Evolutionary conservation across 2,113 vertebrate genomes (phyloP).

Genomic region (Oncorhynchus tshawytscha): DNA sequence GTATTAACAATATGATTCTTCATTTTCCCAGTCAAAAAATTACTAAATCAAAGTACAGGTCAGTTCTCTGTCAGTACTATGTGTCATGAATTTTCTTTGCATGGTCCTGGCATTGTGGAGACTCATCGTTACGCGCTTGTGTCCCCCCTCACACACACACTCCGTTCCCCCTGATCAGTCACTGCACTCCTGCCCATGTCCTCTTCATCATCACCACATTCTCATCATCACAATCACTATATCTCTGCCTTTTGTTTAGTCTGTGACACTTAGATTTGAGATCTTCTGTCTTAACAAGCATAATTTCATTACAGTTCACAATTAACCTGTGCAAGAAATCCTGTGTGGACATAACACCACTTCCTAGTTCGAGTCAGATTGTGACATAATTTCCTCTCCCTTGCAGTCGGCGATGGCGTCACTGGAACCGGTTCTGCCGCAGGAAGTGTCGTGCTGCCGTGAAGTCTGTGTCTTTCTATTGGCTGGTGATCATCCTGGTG

Average conservation of each 20-base stretch:
- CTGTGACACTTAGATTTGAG: no score
- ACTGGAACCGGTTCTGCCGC: constrained; percentile 94
- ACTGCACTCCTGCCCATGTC: not conserved
- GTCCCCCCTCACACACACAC: not conserved
- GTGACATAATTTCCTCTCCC: constrained; percentile 15
- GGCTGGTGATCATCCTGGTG: constrained; percentile 97
- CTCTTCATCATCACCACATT: not conserved
- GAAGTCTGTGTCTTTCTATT: constrained; percentile 96
- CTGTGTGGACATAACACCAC: not conserved
- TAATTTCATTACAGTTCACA: no score
- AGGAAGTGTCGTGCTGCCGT: constrained; percentile 92
- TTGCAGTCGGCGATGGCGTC: constrained; percentile 91
- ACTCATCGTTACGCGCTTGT: no score
- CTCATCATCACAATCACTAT: not conserved
- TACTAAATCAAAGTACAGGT: constrained; percentile 98
- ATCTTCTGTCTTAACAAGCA: no score
- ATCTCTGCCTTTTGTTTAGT: not conserved
- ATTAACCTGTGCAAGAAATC: no score
- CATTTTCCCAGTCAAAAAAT: constrained; percentile 88
- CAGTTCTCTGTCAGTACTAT: constrained; percentile 63
- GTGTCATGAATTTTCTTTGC: no score
- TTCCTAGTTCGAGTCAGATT: not conserved
- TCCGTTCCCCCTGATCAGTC: not conserved
- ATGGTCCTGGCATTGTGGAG: no score
- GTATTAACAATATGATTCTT: constrained; percentile 45